Conservation (phyloP, 2,113 vertebrate genomes). For the Neolamprologus falcicula region DNA sequence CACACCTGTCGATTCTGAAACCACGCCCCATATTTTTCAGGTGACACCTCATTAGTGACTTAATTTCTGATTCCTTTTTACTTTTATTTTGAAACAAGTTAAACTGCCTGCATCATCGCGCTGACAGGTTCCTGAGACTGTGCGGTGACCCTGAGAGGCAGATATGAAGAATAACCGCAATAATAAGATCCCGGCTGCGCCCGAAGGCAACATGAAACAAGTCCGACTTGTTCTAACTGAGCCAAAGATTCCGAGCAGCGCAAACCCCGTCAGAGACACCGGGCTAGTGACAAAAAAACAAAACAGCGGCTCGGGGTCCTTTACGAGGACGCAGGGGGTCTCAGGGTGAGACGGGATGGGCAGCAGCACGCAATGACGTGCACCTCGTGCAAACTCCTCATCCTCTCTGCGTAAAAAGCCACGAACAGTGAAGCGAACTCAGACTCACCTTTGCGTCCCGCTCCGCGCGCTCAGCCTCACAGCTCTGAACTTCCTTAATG, state of each 20-base stretch:
- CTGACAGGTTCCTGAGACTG: too few species aligned
- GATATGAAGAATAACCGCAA: neutral
- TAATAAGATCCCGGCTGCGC: fast-evolving
- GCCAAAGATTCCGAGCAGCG: neutral
- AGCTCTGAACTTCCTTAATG: neutral
- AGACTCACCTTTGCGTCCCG: neutral
- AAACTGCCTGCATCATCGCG: fast-evolving
- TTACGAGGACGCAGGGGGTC: neutral
- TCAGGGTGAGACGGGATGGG: neutral
- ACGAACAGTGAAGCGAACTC: neutral
- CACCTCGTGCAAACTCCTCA: neutral
- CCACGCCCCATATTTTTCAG: neutral
- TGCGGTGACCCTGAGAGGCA: neutral
- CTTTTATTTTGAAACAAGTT: neutral
- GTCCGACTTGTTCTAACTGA: neutral
- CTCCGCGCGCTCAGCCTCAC: neutral
- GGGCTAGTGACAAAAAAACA: neutral
- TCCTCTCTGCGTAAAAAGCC: neutral
- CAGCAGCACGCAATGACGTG: too few species aligned
- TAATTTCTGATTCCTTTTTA: fast-evolving
- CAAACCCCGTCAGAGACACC: neutral
- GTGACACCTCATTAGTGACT: fast-evolving
- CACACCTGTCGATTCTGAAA: neutral
- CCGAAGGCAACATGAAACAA: neutral
- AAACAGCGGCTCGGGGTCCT: neutral